Evolutionary conservation across 2,113 vertebrate species (phyloP).

Genomic region (Channa maculata): DNA sequence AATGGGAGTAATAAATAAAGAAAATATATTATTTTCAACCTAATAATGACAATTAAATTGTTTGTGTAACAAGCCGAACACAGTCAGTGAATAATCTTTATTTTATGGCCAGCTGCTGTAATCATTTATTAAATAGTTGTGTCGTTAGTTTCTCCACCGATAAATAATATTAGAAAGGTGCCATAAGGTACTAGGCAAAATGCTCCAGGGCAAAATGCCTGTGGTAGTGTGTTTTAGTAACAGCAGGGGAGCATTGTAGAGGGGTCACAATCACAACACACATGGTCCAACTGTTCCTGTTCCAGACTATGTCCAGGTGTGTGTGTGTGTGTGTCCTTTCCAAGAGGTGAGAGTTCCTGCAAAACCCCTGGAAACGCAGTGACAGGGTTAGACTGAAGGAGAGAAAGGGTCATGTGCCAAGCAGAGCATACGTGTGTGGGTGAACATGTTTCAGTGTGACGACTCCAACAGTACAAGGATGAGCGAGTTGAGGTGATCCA

Average conservation of each 20-base stretch:
- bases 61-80: no score
- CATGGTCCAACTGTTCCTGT: slow-evolving; percentile 54
- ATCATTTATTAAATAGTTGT: no score
- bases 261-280: slow-evolving; percentile 63
- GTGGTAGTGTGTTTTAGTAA: slow-evolving; percentile 57
- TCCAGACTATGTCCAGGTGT: slow-evolving; percentile 37
- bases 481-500: slow-evolving; percentile 47
- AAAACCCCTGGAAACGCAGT: slow-evolving; percentile 52
- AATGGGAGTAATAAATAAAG: no score
- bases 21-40: no score
- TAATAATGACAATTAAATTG: no score
- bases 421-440: slow-evolving; percentile 22
- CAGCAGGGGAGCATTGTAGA: slow-evolving; percentile 47
- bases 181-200: no score
- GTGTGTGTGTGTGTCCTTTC: slow-evolving; percentile 52
- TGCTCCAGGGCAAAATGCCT: slow-evolving; percentile 14
- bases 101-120: no score
- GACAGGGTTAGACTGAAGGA: slow-evolving; percentile 48
- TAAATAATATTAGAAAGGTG: no score
- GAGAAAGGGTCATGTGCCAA: slow-evolving; percentile 35
- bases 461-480: not conserved
- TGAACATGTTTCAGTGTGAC: slow-evolving; percentile 33
- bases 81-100: no score
- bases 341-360: slow-evolving; percentile 64
- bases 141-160: no score